Base-by-base conservation (phyloP, 2,113 vertebrate species). In the Phrynosoma blainvillii region DNA sequence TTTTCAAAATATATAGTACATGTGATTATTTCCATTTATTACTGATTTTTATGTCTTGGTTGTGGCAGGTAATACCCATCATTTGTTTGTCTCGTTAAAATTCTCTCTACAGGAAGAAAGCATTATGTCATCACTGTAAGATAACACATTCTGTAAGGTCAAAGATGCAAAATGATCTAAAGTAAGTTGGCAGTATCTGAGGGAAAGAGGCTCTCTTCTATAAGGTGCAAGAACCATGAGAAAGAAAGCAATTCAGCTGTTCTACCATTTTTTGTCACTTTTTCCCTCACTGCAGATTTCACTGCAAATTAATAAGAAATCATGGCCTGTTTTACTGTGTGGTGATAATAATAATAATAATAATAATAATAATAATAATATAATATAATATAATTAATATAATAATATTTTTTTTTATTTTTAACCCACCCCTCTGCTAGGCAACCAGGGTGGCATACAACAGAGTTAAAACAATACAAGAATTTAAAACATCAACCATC, bases 1-100 rank as follows among this genome's bases (percentile, higher is more conserved):
- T 95, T 95, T 95, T 95, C 92, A 94, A 91, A 92, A 94, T 84
- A 87, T 85, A 84, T 89, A 88, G 18, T 86, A 89, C 62, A 84
- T 88, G 10, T 84, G 73, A 92, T 91, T 81, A 91, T 92, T 90
- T 85, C 68, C 65, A 82, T 82, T 94, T 94, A 93, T 89, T 89
- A 86, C 62, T 88, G 68, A 71, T 90, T 89, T 90, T 88, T 82
- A 83, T 92, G 80, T 62, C 91, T 92, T 59, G 30, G 6, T 89
- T 86, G 8, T 88, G 91, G 21, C 47, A 82, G 70, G 62, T 68
- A 94, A 62, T 78, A 91, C 88, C 87, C 52, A 92, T 90, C 75
- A 91, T 92, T 95, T 94, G 84, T 56, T 93, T 89, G 91, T 89
- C 88, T 93, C 89, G 92, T 92, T 95, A 91, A 89, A 84, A 76